Conservation (phyloP, 2,888 invertebrate species). For the Abrostola tripartita region DNA sequence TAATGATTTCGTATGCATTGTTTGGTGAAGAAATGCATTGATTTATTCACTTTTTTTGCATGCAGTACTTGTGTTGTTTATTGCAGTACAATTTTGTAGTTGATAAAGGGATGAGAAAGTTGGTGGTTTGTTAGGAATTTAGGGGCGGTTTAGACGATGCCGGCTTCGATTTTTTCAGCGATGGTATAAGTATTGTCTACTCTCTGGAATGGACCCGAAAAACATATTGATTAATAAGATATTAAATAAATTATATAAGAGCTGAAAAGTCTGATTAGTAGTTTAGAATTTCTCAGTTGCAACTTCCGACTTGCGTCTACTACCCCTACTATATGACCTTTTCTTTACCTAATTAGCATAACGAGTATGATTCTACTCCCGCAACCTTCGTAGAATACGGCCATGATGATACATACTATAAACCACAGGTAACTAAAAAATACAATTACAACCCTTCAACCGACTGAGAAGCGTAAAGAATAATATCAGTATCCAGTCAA, state of each 20-base stretch:
- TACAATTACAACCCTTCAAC: slow-evolving; percentile 56
- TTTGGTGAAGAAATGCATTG: slow-evolving; percentile 41
- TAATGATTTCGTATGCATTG: slow-evolving; percentile 56
- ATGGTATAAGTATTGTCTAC: too few species aligned
- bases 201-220: too few species aligned
- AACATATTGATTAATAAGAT: too few species aligned
- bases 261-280: too few species aligned
- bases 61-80: slow-evolving; percentile 2
- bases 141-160: too few species aligned
- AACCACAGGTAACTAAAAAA: slow-evolving; percentile 12
- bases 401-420: slow-evolving; percentile 28
- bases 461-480: slow-evolving; percentile 59
- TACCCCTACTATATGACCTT: too few species aligned
- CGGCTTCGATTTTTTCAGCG: too few species aligned
- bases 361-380: too few species aligned
- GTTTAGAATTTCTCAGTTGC: too few species aligned
- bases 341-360: too few species aligned
- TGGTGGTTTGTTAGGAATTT: neutral
- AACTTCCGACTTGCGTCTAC: too few species aligned
- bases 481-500: slow-evolving; percentile 58
- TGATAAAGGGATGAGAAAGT: neutral
- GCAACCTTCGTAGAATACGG: neutral
- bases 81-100: slow-evolving; percentile 16
- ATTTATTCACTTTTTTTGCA: slow-evolving; percentile 33
- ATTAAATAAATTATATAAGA: too few species aligned